Evolutionary conservation across 2,888 invertebrate genomes (phyloP).

Genomic region (Latrodectus elegans): DNA sequence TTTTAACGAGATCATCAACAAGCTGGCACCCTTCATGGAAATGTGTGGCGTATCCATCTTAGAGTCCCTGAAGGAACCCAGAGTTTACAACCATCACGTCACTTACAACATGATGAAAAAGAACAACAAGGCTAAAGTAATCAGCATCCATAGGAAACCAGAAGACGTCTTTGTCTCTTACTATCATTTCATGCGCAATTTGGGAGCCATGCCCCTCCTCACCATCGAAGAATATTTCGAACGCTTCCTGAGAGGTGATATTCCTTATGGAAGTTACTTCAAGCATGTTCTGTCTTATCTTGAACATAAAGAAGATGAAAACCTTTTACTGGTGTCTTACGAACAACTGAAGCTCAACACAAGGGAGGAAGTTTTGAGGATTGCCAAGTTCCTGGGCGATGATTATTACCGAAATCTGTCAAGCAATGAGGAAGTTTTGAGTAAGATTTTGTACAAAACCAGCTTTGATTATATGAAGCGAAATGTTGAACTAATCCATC

Average conservation of each 20-base stretch:
- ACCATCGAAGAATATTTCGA: constrained; percentile 74
- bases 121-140: constrained; percentile 72
- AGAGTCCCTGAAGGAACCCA: constrained; percentile 7
- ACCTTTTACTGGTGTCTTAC: constrained; percentile 74
- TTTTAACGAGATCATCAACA: constrained; percentile 67
- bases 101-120: constrained; percentile 17
- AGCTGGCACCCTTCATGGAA: constrained; percentile 47
- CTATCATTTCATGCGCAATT: constrained; percentile 73
- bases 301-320: constrained; percentile 70
- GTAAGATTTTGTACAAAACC: constrained; percentile 20
- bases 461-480: constrained; percentile 58
- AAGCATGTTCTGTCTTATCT: constrained; percentile 59
- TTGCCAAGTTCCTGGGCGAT: constrained; percentile 70
- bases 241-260: constrained; percentile 74
- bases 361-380: constrained; percentile 61
- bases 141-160: constrained; percentile 76
- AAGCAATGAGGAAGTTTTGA: not conserved
- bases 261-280: constrained; percentile 70
- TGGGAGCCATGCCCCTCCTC: not conserved
- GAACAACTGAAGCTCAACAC: constrained; percentile 74
- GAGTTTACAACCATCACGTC: constrained; percentile 40
- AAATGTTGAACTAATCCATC: not conserved
- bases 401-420: constrained; percentile 14
- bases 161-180: constrained; percentile 76
- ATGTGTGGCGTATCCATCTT: constrained; percentile 25